A percentile compares a stretch with the other conserved stretches of the same genome.
phyloP scores from a whole-genome alignment of 2,797 vertebrate species.

The Todus mexicanus region DNA sequence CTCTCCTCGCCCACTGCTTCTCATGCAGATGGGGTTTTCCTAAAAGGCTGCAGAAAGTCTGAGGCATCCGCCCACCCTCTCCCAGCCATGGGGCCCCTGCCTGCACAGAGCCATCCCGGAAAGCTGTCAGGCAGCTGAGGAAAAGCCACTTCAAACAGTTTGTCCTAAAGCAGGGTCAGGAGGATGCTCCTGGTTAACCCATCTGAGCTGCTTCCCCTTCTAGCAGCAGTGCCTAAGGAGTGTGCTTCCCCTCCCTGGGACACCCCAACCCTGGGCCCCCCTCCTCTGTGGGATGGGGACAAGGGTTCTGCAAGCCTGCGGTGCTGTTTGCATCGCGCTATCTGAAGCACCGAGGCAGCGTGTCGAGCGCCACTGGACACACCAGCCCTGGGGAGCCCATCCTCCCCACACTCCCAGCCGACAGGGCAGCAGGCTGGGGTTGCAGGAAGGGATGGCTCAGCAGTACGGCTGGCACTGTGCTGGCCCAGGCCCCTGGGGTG shows the following conservation, averaged over 20 bases:
- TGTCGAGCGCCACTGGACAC: background rate
- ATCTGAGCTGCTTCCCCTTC: background rate
- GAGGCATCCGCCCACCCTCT: rapidly evolving
- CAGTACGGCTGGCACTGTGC: background rate
- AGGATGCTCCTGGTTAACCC: background rate
- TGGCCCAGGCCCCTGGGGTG: background rate
- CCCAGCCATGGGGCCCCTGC: background rate
- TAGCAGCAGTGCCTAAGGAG: background rate
- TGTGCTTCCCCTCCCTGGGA: background rate
- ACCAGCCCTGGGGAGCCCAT: background rate
- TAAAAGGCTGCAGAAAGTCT: background rate
- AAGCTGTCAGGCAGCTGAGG: background rate
- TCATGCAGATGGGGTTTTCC: background rate
- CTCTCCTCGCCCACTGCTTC: background rate
- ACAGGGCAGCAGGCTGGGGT: background rate
- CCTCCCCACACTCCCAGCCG: background rate
- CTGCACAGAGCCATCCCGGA: background rate
- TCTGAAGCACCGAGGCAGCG: background rate
- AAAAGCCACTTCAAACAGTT: constrained; percentile 31
- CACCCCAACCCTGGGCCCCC: background rate
- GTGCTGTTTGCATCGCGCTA: background rate
- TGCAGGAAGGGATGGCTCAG: background rate
- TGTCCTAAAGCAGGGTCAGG: background rate
- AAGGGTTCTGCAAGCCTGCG: background rate
- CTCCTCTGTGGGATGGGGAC: background rate